These are phyloP conservation scores for Euplexia lucipara DNA, from an alignment of 2,888 invertebrate genomes.

Conservation along the genomic window DNA sequence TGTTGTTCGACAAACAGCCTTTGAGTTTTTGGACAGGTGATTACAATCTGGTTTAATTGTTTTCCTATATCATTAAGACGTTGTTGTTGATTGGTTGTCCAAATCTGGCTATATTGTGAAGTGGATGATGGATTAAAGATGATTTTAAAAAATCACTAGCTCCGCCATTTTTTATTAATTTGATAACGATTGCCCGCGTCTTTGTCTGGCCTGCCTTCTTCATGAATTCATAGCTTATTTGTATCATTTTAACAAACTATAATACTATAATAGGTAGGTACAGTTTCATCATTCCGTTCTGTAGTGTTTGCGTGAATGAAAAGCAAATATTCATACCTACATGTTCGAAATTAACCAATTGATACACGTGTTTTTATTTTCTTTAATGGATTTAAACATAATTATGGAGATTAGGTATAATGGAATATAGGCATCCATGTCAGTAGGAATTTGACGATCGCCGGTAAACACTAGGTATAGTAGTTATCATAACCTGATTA, in stretches of 20 bases:
- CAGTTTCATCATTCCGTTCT: too few species aligned
- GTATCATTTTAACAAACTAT: too few species aligned
- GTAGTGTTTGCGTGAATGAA: too few species aligned
- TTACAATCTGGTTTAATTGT: slow-evolving; percentile 32
- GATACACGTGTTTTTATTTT: too few species aligned
- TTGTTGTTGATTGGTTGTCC: slow-evolving; percentile 2
- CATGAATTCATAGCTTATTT: too few species aligned
- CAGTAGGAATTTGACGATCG: slow-evolving; percentile 27
- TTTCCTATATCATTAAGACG: slow-evolving; percentile 37
- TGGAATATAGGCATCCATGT: slow-evolving; percentile 15
- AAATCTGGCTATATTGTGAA: neutral
- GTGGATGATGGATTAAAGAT: neutral
- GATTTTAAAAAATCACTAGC: neutral
- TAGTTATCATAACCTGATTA: slow-evolving; percentile 49
- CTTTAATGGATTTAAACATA: too few species aligned
- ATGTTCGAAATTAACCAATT: too few species aligned
- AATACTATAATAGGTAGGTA: too few species aligned
- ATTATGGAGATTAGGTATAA: neutral
- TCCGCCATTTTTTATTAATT: neutral
- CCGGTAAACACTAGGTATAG: slow-evolving; percentile 1
- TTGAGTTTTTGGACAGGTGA: slow-evolving; percentile 14
- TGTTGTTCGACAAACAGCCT: slow-evolving; percentile 28
- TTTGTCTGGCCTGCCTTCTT: too few species aligned
- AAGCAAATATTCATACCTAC: too few species aligned
- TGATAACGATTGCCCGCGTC: too few species aligned